Percentiles rank a stretch among this genome's conserved stretches.
phyloP scores from a whole-genome alignment of 2,888 invertebrate species.

The Theristus sp. region DNA sequence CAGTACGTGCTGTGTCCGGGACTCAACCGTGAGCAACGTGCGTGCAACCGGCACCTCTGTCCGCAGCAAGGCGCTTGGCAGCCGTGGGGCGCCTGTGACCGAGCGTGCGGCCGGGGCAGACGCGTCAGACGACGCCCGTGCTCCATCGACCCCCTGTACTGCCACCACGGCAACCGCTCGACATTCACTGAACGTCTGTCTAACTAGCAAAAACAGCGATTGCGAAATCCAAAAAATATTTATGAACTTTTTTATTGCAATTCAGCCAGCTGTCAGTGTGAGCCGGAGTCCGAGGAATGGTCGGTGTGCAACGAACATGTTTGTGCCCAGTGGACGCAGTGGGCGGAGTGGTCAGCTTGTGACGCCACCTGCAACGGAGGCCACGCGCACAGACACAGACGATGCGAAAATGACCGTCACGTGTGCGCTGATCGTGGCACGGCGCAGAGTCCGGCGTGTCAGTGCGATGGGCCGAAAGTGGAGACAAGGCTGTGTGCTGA shows the following conservation, averaged over 20 bases:
- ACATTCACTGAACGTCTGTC: too few relatives aligned
- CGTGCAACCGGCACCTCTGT: not conserved
- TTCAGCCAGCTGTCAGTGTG: not conserved
- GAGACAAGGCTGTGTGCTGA: not conserved
- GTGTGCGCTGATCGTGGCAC: not conserved
- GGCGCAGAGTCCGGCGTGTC: not conserved
- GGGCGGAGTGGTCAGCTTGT: not conserved
- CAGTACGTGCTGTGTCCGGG: not conserved
- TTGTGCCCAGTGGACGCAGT: not conserved
- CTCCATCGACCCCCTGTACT: not conserved
- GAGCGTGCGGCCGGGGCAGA: not conserved
- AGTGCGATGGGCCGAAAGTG: not conserved
- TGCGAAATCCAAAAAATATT: too few relatives aligned
- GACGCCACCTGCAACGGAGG: not conserved
- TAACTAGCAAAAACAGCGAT: too few relatives aligned
- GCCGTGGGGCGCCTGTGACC: not conserved
- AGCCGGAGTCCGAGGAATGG: not conserved
- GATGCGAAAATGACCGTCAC: not conserved
- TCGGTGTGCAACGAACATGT: not conserved
- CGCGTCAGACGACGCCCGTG: not conserved
- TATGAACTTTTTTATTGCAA: too few relatives aligned
- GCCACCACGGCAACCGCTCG: not conserved
- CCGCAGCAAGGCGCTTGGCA: not conserved
- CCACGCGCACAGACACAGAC: too few relatives aligned
- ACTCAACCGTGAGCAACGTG: not conserved